Evolutionary conservation across 2,888 invertebrate genomes (phyloP).

Genomic region (Pristionchus exspectatus): DNA sequence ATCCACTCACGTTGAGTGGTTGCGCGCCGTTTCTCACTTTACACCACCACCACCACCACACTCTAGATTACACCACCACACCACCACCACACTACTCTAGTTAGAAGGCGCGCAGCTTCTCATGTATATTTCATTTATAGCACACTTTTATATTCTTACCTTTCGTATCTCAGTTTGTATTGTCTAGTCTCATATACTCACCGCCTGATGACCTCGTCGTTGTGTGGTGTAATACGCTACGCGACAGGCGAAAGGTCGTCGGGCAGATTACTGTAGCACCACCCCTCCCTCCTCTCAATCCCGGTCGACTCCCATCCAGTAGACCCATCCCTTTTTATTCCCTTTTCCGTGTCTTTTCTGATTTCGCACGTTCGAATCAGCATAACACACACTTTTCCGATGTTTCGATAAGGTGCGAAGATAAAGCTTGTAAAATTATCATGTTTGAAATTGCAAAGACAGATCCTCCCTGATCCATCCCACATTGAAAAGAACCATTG

Average conservation of each 20-base stretch:
- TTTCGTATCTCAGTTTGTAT: constrained; percentile 33
- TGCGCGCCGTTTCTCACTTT: constrained; percentile 49
- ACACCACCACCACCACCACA: constrained; percentile 54
- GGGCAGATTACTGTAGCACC: constrained; percentile 40
- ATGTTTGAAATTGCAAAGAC: too few relatives aligned
- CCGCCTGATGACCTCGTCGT: background rate
- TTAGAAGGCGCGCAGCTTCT: constrained; percentile 24
- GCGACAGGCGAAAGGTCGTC: constrained; percentile 26
- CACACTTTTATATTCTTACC: constrained; percentile 4
- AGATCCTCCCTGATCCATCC: too few relatives aligned
- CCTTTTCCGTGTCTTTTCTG: constrained; percentile 26
- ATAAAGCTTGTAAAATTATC: constrained; percentile 20
- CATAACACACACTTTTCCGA: constrained; percentile 53
- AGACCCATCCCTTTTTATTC: background rate
- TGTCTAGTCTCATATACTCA: background rate
- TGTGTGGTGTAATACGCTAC: background rate
- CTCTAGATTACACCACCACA: constrained; percentile 41
- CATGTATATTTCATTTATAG: constrained; percentile 49
- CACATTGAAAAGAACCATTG: too few relatives aligned
- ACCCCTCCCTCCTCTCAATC: background rate
- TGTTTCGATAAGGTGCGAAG: constrained; percentile 54
- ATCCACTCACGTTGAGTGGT: constrained; percentile 40
- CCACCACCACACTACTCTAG: constrained; percentile 52
- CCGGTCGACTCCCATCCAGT: constrained; percentile 18
- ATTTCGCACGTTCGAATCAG: constrained; percentile 47